These are phyloP conservation scores for Rhagonycha fulva DNA, from an alignment of 2,888 invertebrate species.

Conservation along the genomic window DNA sequence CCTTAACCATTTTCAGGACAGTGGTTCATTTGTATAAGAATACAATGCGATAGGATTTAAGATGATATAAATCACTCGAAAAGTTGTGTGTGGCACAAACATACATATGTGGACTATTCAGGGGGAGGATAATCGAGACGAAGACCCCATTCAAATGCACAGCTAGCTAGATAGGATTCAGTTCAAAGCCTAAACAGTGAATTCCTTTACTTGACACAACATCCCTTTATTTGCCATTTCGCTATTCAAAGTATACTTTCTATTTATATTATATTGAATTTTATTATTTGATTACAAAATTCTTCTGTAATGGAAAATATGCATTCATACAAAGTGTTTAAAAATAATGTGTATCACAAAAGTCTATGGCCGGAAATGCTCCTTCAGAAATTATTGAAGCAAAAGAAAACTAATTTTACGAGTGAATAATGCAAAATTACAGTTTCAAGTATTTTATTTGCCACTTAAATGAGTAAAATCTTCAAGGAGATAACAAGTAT, in stretches of 20 bases:
- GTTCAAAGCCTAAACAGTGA: conserved; percentile 21
- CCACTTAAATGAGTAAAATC: too few species aligned
- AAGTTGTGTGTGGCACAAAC: conserved; percentile 31
- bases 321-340: too few species aligned
- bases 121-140: conserved; percentile 26
- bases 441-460: too few species aligned
- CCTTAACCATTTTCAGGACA: conserved; percentile 33
- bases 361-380: too few species aligned
- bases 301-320: neutral
- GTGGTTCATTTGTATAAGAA: conserved; percentile 40
- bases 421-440: too few species aligned
- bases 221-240: conserved; percentile 18
- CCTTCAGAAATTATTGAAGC: too few species aligned
- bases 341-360: neutral
- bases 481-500: too few species aligned
- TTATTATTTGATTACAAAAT: neutral
- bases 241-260: conserved; percentile 8
- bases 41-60: conserved; percentile 35
- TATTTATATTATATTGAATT: neutral
- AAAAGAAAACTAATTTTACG: too few species aligned
- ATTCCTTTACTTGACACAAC: conserved; percentile 27
- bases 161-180: conserved; percentile 23
- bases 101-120: conserved; percentile 24
- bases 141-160: conserved; percentile 25
- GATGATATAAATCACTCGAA: conserved; percentile 36